phyloP scores from a whole-genome alignment of 2,797 vertebrate genomes.

The Microctenopoma steveboyesi region DNA sequence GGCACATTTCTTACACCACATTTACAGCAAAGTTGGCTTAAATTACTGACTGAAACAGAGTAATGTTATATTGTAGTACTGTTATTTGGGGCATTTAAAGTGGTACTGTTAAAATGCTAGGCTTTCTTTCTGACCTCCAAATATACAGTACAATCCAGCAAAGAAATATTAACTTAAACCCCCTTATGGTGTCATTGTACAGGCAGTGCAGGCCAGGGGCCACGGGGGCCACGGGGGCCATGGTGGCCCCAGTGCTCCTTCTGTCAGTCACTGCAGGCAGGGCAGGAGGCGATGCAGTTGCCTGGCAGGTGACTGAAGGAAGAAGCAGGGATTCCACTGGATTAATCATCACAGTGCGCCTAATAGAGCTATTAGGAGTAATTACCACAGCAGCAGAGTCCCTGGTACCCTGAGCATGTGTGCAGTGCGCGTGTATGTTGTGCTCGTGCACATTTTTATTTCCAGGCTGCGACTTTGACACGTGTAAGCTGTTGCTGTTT shows the following conservation, averaged over 20 bases:
- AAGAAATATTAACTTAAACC: not conserved
- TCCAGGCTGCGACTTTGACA: conserved; percentile 44
- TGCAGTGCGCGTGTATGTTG: conserved; percentile 4
- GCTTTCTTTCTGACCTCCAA: not conserved
- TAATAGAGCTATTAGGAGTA: conserved; percentile 79
- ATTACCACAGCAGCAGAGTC: conserved; percentile 76
- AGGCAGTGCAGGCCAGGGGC: conserved; percentile 43
- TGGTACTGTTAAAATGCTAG: too few species aligned
- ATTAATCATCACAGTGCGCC: conserved; percentile 71
- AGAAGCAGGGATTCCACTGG: conserved; percentile 62
- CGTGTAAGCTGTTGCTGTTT: conserved; percentile 59
- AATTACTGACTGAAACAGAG: not conserved
- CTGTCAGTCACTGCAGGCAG: conserved; percentile 34
- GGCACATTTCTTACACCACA: too few species aligned
- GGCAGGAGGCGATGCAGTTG: conserved; percentile 24
- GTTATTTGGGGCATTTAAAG: not conserved
- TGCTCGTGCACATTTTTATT: not conserved
- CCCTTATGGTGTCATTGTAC: conserved; percentile 67
- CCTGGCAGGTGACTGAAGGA: conserved; percentile 62
- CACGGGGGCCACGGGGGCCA: conserved; percentile 22
- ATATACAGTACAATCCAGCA: not conserved
- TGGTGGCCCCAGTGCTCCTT: conserved; percentile 7
- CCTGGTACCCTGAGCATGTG: conserved; percentile 53
- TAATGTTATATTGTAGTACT: not conserved
- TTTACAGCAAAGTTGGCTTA: too few species aligned